Base-by-base conservation (phyloP, 2,113 vertebrate genomes). In the Patagioenas fasciata region DNA sequence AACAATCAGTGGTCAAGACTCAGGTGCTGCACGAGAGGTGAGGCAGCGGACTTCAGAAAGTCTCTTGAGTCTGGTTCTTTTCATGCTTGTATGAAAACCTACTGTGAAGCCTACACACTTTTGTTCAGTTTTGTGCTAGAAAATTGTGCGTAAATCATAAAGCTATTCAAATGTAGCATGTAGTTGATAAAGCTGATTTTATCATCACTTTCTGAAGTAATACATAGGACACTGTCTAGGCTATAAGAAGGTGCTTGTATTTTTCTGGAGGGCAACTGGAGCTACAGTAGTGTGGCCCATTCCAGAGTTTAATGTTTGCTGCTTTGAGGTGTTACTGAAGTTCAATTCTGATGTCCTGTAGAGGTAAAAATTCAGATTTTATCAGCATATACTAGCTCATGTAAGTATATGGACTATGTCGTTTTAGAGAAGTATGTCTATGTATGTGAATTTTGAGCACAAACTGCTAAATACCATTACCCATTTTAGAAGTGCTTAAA, bases 401-500 rank as follows among this genome's bases (percentile, higher is more conserved):
- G 26, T 74, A 73, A 85, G 19, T 64, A 11, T n/a, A 32, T 19
- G 23, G 66, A 82, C 83, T 17, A 6, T 53, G 89, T 80, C 48
- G 25, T 56, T 93, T 95, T 66, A 93, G 36, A 79, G 36, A 87
- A 82, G 70, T 88, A 32, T 79, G 28, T 57, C 15, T 78, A 32
- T 40, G 10, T 38, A 40, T 56, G 18, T 61, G 78, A 87, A 87
- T 96, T 91, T 96, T 48, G 83, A 91, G 92, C 50, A 40, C 83
- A 77, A 96, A 96, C 91, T 89, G 89, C 72, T 96, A 98, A 99
- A 99, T 97, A 97, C 96, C 97, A 93, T 96, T 97, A 97, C 98
- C 97, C 97, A 95, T 98, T 99, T 98, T 98, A 99, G 98, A 98
- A 97, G 71, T 92, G 95, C 98, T 97, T 97, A 98, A 99, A 99